Base-by-base conservation (phyloP, 1,140 invertebrate genomes). In the Mizuhopecten yessoensis region DNA sequence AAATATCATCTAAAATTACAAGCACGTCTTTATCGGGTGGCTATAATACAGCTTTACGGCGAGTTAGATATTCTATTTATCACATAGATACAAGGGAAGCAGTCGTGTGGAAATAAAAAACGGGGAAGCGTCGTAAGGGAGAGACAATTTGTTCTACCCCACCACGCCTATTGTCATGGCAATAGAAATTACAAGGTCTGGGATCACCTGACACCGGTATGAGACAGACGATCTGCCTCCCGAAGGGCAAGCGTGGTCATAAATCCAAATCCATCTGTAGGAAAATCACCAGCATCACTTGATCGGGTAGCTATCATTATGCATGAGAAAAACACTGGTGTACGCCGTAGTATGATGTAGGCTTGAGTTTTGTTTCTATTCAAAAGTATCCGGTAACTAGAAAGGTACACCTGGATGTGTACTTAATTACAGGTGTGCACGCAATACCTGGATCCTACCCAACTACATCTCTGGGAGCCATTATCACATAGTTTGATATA, bases 341-440 rank as follows among this genome's bases (percentile, higher is more conserved):
- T 75, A 75, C 57, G 57, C 23, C 23, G 57, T 75, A 75, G 57
- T 29, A 29, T n/a, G 57, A n/a, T 75, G n/a, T 75, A 29, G 57
- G 3, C 5, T 29, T 75, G n/a, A 5, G 42, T 45, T 20, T 45
- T 75, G 57, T 75, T 75, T 75, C 57, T 75, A 29, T 75, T 29
- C 57, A 75, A 75, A 75, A 75, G 57, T 75, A 75, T 75, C 57
- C 57, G 57, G 29, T 75, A 29, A 75, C 57, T 29, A 29, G 57
- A 29, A 29, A 75, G 57, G 57, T 75, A 75, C 57, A 75, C 57
- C 57, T 75, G 57, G 57, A 29, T 75, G 57, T 75, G 57, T 29
- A 75, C 1, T 23, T 75, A 75, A 75, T 75, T 75, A 75, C 57
- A 75, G 57, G 57, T 75, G 57, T 75, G n/a, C 57, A 75, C 57